Conservation (phyloP, 2,113 vertebrate species). For the Mystacornis crossleyi region DNA sequence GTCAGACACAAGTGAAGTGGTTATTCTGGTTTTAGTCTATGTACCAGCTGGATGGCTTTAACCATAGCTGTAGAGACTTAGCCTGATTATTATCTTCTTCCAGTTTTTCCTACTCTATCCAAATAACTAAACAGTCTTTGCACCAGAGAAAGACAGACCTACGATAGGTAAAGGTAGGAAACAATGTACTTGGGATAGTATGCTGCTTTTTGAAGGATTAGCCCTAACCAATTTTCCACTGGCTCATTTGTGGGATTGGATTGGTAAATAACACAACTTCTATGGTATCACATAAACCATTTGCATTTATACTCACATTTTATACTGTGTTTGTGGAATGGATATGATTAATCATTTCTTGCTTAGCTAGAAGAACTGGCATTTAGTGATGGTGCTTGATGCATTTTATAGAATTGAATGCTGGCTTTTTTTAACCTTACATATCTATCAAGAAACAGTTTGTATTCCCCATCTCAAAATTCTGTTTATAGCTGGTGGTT, state of each 20-base stretch:
- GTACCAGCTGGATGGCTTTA: not conserved
- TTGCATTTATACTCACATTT: not conserved
- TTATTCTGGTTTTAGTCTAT: not conserved
- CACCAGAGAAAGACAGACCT: not conserved
- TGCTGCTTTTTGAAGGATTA: not conserved
- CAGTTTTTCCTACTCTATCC: not conserved
- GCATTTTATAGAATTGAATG: not conserved
- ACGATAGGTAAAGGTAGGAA: not conserved
- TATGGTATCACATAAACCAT: not conserved
- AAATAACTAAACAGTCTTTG: not conserved
- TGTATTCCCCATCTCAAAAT: not conserved
- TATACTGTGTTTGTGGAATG: not conserved
- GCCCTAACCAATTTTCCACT: not conserved
- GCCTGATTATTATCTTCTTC: not conserved
- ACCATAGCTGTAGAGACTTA: not conserved
- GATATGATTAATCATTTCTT: not conserved
- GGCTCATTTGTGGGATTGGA: not conserved
- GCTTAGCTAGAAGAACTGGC: not conserved
- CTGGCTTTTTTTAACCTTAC: accelerated
- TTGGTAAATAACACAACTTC: not conserved
- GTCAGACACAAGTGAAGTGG: not conserved
- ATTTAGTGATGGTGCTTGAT: not conserved
- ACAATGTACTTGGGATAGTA: not conserved
- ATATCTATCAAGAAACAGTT: not conserved
- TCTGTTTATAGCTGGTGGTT: not conserved